phyloP scores from a whole-genome alignment of 2,888 invertebrate genomes.

The Dicycla oo region DNA sequence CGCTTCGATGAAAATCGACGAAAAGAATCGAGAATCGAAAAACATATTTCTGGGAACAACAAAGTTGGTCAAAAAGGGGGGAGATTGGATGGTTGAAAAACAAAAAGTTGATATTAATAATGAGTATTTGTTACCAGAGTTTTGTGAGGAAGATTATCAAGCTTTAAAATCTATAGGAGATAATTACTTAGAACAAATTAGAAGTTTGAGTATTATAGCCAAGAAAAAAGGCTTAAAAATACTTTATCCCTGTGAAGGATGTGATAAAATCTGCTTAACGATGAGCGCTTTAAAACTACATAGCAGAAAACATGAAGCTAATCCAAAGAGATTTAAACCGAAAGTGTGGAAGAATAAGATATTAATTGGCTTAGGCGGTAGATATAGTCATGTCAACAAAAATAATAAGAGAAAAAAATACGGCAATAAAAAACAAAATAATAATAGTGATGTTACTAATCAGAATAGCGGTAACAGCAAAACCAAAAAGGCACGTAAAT shows the following conservation, averaged over 20 bases:
- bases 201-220: slow-evolving; percentile 71
- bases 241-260: slow-evolving; percentile 80
- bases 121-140: slow-evolving; percentile 71
- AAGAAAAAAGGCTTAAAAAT: slow-evolving; percentile 76
- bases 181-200: slow-evolving; percentile 75
- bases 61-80: slow-evolving; percentile 77
- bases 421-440: background rate
- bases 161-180: slow-evolving; percentile 59
- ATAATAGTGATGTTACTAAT: background rate
- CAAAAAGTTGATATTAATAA: slow-evolving; percentile 64
- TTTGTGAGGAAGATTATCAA: slow-evolving; percentile 64
- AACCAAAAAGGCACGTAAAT: background rate
- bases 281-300: slow-evolving; percentile 80
- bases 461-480: background rate
- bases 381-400: slow-evolving; percentile 19
- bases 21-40: slow-evolving; percentile 68
- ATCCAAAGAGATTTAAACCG: slow-evolving; percentile 78
- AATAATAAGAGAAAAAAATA: slow-evolving; percentile 28
- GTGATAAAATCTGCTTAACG: slow-evolving; percentile 81
- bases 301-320: slow-evolving; percentile 75
- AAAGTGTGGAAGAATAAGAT: slow-evolving; percentile 79
- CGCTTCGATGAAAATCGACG: slow-evolving; percentile 76
- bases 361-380: slow-evolving; percentile 22
- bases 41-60: slow-evolving; percentile 72
- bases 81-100: slow-evolving; percentile 80